Evolutionary conservation across 2,888 invertebrate species (phyloP).

Genomic region (Cylloceria caligata): DNA sequence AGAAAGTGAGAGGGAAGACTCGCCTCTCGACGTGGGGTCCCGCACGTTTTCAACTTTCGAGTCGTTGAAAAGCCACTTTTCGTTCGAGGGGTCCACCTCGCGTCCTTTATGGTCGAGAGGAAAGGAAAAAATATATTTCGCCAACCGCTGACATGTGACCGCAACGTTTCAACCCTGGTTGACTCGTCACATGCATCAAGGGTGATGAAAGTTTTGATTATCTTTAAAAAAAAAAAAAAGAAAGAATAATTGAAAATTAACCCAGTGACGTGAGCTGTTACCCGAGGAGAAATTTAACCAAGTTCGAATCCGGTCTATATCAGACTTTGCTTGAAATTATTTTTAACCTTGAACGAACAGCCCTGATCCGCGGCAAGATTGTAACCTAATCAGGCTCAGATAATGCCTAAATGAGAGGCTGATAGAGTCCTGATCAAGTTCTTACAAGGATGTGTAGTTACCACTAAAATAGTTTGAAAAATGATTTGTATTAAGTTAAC

Average conservation of each 20-base stretch:
- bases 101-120: slow-evolving; percentile 54
- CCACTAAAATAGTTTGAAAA: too few relatives aligned
- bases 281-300: too few relatives aligned
- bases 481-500: too few relatives aligned
- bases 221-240: neutral
- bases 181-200: slow-evolving; percentile 56
- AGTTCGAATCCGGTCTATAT: too few relatives aligned
- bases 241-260: slow-evolving; percentile 28
- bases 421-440: too few relatives aligned
- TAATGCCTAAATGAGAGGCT: too few relatives aligned
- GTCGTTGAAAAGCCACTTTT: slow-evolving; percentile 76
- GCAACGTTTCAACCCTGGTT: slow-evolving; percentile 62
- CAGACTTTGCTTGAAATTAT: too few relatives aligned
- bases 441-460: too few relatives aligned
- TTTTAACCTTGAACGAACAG: too few relatives aligned
- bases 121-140: slow-evolving; percentile 67
- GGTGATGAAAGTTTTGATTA: slow-evolving; percentile 19
- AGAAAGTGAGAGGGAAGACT: slow-evolving; percentile 22
- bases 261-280: neutral
- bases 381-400: too few relatives aligned
- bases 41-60: slow-evolving; percentile 70
- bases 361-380: too few relatives aligned
- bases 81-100: slow-evolving; percentile 71
- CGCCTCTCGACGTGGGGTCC: slow-evolving; percentile 80
- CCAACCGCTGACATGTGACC: slow-evolving; percentile 74